Base-by-base conservation (phyloP, 2,113 vertebrate species). In the Heloderma charlesbogerti region DNA sequence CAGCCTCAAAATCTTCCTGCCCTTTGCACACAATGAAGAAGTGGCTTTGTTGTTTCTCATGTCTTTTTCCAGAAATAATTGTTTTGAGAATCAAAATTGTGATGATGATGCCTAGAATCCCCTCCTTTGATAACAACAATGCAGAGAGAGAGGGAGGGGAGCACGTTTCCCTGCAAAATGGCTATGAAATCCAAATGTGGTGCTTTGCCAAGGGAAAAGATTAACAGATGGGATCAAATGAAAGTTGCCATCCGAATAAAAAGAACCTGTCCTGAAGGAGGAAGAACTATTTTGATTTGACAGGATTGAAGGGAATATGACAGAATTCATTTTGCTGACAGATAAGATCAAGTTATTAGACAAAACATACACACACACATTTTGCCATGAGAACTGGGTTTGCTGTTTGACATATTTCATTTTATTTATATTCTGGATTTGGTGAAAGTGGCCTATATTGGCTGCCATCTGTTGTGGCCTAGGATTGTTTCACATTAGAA, bases 181-280 rank as follows among this genome's bases (percentile, higher is more conserved):
- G 31, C 54, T 90, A 90, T 90, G 89, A 81, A 93, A 94, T 93
- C 94, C 94, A 93, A 95, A 93, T 95, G 93, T 0, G 0, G 9
- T 51, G 86, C 84, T 95, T 94, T 93, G 83, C 85, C 75, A 66
- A 83, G 80, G 94, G 91, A 92, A 93, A 87, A 95, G 94, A 96
- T 96, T 95, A 92, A 78, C 93, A 94, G 91, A 95, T 96, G 91
- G 87, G 75, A 92, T 92, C 92, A 93, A 96, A 95, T 91, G 91
- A 93, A 93, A 96, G 95, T 95, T 95, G 87, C 91, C 96, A 95
- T 94, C 94, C 88, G 94, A 96, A 79, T 86, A 87, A 96, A 94
- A 95, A 91, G 8, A 51, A 94, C 95, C 91, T 89, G 72, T 92
- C 91, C 95, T 89, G 87, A 83, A 29, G 6, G 54, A 27, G 31